Conservation (phyloP, 2,113 vertebrate species). For the Hystrix cristata region DNA sequence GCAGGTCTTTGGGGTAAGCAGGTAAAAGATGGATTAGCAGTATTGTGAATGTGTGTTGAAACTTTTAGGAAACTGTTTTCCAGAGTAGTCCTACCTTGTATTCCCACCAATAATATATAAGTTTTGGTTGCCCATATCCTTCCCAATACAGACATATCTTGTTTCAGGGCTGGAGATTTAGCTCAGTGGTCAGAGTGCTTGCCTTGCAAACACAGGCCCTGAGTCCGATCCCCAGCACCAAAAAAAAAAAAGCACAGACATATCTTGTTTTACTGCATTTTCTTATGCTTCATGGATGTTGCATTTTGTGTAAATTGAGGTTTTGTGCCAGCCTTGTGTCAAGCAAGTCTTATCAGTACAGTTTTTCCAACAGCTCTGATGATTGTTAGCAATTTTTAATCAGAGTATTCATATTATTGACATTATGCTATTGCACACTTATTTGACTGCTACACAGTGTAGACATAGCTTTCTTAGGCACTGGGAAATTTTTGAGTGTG, state of each 20-base stretch:
- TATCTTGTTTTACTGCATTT: background rate
- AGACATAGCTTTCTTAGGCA: background rate
- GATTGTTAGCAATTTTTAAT: background rate
- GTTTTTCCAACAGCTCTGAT: background rate
- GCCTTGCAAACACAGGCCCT: too few species aligned
- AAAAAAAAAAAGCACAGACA: too few species aligned
- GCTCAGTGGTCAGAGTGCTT: too few species aligned
- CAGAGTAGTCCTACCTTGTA: background rate
- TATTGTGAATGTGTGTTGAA: background rate
- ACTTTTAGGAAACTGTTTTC: background rate
- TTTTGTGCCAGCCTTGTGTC: background rate
- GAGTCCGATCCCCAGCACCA: too few species aligned
- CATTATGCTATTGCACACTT: background rate
- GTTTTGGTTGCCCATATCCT: background rate
- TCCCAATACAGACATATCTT: background rate
- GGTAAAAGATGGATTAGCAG: background rate
- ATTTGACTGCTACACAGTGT: background rate
- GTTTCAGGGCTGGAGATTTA: background rate
- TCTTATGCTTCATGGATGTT: background rate
- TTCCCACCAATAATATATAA: background rate
- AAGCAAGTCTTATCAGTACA: background rate
- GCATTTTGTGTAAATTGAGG: background rate
- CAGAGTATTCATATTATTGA: background rate
- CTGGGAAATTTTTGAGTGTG: background rate
- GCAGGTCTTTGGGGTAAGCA: background rate